Base-by-base conservation (phyloP, 2,888 invertebrate genomes). In the Conops quadrifasciatus region DNA sequence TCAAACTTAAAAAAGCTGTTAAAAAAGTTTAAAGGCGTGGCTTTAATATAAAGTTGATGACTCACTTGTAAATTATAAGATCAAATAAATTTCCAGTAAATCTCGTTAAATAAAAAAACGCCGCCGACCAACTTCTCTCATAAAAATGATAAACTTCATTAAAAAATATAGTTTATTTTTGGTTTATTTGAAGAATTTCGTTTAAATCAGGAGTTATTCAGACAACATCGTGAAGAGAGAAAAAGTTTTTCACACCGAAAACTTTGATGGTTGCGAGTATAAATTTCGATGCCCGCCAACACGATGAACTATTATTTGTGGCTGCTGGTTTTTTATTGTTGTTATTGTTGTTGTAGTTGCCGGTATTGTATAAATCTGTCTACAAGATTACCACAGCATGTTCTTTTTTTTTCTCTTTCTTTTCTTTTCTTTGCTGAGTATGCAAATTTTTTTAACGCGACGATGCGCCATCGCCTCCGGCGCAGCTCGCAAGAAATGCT, bases 391-490 rank as follows among this genome's bases (percentile, higher is more conserved):
- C 36, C 4, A 9, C 9, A 9, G 36, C 36, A 36, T 7, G 36
- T 36, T 36, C 9, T 36, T 36, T 36, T 36, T 28, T 16, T 28
- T n/a, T n/a, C 13, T 19, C 9, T 62, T 16, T 16, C 7, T 11
- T 36, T 36, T 28, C 36, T 28, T n/a, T n/a, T 19, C 19, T 28
- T 62, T 16, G 15, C 7, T 11, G 13, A 53, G n/a, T 53, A 19
- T 62, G 30, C 30, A 62, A 62, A 62, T 21, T 30, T 62, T 30
- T 62, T n/a, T n/a, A n/a, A n/a, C n/a, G 21, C 4, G 36, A 36
- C 36, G 36, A 36, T 36, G 9, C 36, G 36, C 36, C 36, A 36
- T 36, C 36, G 36, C 36, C 36, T 7, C 4, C 36, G 36, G 60
- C 11, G 43, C 24, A 56, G 26, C 56, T 56, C 26, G 21, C 26